phyloP scores from a whole-genome alignment of 2,888 invertebrate species.

The Agonopterix arenella region DNA sequence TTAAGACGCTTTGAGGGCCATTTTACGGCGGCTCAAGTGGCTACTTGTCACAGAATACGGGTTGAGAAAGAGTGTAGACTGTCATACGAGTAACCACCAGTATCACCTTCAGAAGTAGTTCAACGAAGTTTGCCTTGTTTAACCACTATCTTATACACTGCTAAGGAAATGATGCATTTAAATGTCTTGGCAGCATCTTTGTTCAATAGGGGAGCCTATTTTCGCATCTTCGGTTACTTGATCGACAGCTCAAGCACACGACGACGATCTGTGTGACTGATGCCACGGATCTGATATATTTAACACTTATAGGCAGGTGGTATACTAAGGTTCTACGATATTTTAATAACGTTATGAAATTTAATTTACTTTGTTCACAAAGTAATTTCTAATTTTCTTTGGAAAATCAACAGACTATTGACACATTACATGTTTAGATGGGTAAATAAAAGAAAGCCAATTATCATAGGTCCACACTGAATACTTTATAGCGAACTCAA shows the following conservation, averaged over 20 bases:
- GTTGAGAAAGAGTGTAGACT: too few relatives aligned
- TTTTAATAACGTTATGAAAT: too few relatives aligned
- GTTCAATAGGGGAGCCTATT: not conserved
- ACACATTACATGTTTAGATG: too few relatives aligned
- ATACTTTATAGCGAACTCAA: too few relatives aligned
- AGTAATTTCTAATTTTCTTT: too few relatives aligned
- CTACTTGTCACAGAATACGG: conserved; percentile 7
- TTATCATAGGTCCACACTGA: too few relatives aligned
- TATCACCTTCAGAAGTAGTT: too few relatives aligned
- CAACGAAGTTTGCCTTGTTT: conserved; percentile 3
- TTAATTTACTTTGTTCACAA: too few relatives aligned
- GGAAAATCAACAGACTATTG: too few relatives aligned
- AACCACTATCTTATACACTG: not conserved
- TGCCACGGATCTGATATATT: conserved; percentile 14
- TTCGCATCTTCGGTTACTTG: conserved; percentile 6
- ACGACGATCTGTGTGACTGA: conserved; percentile 11
- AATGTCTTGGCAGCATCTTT: too few relatives aligned
- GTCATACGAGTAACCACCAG: too few relatives aligned
- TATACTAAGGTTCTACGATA: not conserved
- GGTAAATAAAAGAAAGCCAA: too few relatives aligned
- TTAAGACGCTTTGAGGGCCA: conserved; percentile 21
- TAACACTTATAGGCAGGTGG: conserved; percentile 13
- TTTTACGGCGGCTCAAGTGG: conserved; percentile 23
- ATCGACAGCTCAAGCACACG: conserved; percentile 9
- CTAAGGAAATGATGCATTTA: not conserved